Conservation (phyloP, 2,113 vertebrate species). For the Corythornis vintsioides region DNA sequence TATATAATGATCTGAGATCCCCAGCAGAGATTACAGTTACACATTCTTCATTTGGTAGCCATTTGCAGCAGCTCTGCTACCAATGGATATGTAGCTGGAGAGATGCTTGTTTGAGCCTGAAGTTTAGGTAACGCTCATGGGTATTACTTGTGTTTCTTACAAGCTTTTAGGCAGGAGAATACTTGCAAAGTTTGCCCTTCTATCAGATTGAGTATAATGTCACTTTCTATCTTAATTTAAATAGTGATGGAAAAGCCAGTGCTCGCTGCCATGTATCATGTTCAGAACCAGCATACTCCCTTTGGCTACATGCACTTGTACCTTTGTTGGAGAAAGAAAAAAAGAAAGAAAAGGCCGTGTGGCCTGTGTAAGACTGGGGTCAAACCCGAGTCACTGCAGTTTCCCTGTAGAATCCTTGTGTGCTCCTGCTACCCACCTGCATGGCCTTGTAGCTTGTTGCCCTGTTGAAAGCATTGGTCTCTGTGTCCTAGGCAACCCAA, state of each 20-base stretch:
- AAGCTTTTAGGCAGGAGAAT: neutral
- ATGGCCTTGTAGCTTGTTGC: neutral
- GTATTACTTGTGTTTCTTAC: neutral
- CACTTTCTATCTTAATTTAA: neutral
- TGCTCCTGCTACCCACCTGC: neutral
- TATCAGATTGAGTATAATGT: neutral
- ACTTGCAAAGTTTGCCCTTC: neutral
- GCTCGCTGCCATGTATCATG: neutral
- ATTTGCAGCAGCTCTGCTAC: neutral
- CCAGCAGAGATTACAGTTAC: neutral
- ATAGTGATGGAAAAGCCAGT: neutral
- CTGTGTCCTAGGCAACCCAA: constrained; percentile 73
- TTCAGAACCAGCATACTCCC: neutral
- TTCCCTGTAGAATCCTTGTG: neutral
- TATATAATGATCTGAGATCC: neutral
- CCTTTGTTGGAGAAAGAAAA: neutral
- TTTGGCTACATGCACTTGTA: neutral
- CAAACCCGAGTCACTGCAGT: neutral
- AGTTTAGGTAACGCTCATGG: neutral
- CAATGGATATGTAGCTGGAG: neutral
- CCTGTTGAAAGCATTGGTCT: neutral
- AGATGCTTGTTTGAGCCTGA: neutral
- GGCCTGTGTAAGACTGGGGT: neutral
- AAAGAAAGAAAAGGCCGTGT: neutral
- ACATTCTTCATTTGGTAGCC: neutral